These are phyloP conservation scores for Hippocampus kuda DNA, from an alignment of 2,797 vertebrate species.

Conservation along the genomic window DNA sequence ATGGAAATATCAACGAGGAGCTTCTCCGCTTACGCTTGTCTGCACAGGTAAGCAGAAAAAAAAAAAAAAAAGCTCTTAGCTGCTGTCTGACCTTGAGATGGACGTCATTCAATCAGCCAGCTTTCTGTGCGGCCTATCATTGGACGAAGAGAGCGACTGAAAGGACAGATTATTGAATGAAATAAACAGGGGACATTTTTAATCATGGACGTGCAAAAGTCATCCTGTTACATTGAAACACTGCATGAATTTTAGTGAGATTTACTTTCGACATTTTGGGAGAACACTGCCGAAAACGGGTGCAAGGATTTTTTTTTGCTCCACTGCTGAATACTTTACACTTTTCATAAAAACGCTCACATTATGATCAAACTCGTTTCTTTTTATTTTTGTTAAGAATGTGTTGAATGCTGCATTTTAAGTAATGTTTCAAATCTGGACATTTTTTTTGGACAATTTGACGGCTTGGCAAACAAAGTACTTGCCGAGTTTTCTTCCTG, in stretches of 20 bases:
- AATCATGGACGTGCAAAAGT: not conserved
- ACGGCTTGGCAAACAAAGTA: no score
- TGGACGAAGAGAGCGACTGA: conserved; percentile 60
- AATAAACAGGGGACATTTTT: conserved; percentile 45
- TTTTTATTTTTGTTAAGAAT: no score
- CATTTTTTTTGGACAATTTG: no score
- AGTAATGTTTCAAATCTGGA: no score
- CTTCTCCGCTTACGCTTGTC: conserved; percentile 55
- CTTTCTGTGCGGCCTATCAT: conserved; percentile 52
- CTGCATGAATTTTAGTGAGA: not conserved
- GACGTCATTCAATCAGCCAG: conserved; percentile 62
- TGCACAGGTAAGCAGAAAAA: conserved; percentile 69
- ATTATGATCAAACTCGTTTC: no score
- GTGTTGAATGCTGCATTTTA: no score
- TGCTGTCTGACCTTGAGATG: conserved; percentile 60
- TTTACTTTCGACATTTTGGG: not conserved
- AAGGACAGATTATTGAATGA: conserved; percentile 57
- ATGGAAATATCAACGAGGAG: conserved; percentile 57
- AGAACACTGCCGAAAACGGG: not conserved
- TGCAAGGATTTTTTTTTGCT: no score
- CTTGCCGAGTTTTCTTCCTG: no score
- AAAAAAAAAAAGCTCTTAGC: conserved; percentile 49
- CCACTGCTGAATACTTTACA: no score
- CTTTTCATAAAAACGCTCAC: no score
- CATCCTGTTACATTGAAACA: not conserved